Percentiles rank a stretch among this genome's conserved stretches.
These are phyloP conservation scores for Chrysolina americana DNA, from an alignment of 2,888 invertebrate species.

Conservation along the genomic window DNA sequence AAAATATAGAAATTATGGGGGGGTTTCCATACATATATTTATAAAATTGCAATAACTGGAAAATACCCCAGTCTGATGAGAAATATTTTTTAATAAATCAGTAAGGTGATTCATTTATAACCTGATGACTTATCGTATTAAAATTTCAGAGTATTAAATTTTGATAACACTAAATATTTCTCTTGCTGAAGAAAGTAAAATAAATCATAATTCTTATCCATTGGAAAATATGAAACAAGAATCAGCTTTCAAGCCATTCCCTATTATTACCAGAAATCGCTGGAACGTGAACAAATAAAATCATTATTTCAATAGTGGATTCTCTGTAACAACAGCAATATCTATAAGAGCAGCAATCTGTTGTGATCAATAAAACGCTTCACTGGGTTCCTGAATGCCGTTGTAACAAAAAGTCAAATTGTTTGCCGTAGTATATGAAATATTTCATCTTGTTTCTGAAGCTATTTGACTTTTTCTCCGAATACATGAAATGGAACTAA, in stretches of 20 bases:
- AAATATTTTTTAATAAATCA: too few species aligned
- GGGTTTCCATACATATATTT: too few species aligned
- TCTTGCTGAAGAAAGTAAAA: too few species aligned
- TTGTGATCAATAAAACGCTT: slow-evolving; percentile 43
- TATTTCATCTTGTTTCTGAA: slow-evolving; percentile 20
- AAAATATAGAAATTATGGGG: too few species aligned
- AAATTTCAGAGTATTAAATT: too few species aligned
- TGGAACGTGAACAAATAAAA: slow-evolving; percentile 18
- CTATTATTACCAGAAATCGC: slow-evolving; percentile 9
- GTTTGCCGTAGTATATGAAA: slow-evolving; percentile 36
- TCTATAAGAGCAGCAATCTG: slow-evolving; percentile 40
- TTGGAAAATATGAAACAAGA: background rate
- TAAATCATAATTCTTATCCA: background rate
- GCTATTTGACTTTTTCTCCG: background rate
- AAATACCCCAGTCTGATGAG: too few species aligned
- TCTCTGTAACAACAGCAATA: slow-evolving; percentile 18
- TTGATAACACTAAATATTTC: too few species aligned
- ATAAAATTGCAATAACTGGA: too few species aligned
- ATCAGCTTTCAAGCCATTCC: background rate
- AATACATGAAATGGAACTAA: background rate
- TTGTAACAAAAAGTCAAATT: slow-evolving; percentile 38
- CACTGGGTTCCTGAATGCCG: slow-evolving; percentile 37
- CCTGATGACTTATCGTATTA: too few species aligned
- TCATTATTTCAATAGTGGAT: slow-evolving; percentile 8
- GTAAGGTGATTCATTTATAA: too few species aligned